These are phyloP conservation scores for Melieria omissa DNA, from an alignment of 2,888 invertebrate species.

Conservation along the genomic window DNA sequence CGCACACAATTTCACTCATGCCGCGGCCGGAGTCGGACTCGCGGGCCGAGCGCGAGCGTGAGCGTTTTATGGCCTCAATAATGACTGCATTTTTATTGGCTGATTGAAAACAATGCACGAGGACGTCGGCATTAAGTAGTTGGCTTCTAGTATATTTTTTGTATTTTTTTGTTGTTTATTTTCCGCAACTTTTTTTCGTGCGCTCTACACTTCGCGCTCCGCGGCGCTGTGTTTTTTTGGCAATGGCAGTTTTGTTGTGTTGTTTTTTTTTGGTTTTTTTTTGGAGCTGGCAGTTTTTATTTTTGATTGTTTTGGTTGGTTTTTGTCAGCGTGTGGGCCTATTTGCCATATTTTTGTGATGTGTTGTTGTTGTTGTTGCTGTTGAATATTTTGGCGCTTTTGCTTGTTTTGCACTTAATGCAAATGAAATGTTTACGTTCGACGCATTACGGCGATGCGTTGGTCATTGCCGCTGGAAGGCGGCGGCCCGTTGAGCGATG, in stretches of 20 bases:
- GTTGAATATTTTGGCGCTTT: constrained; percentile 39
- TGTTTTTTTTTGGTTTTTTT: constrained; percentile 39
- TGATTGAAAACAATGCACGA: constrained; percentile 62
- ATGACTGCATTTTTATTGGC: constrained; percentile 68
- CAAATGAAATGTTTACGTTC: constrained; percentile 37
- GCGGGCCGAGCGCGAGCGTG: constrained; percentile 27
- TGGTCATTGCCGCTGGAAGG: constrained; percentile 38
- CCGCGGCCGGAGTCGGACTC: constrained; percentile 26
- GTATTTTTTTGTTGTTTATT: constrained; percentile 36
- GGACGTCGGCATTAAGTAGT: constrained; percentile 55
- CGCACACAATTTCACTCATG: constrained; percentile 30
- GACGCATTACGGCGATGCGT: constrained; percentile 42
- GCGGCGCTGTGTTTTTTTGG: constrained; percentile 42
- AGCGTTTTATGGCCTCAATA: constrained; percentile 55
- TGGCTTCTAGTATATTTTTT: constrained; percentile 47
- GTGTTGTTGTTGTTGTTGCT: not conserved
- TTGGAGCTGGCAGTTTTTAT: constrained; percentile 21
- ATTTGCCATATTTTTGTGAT: too few species aligned
- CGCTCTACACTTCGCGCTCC: too few species aligned
- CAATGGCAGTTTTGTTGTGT: constrained; percentile 41
- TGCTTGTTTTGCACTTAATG: constrained; percentile 24
- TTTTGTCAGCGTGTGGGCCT: too few species aligned
- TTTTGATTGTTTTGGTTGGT: not conserved
- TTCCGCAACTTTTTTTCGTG: constrained; percentile 37
- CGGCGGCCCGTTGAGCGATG: not conserved